A percentile compares a stretch with the other conserved stretches of the same genome.
phyloP scores from a whole-genome alignment of 2,888 invertebrate species.

The Xestobium rufovillosum region DNA sequence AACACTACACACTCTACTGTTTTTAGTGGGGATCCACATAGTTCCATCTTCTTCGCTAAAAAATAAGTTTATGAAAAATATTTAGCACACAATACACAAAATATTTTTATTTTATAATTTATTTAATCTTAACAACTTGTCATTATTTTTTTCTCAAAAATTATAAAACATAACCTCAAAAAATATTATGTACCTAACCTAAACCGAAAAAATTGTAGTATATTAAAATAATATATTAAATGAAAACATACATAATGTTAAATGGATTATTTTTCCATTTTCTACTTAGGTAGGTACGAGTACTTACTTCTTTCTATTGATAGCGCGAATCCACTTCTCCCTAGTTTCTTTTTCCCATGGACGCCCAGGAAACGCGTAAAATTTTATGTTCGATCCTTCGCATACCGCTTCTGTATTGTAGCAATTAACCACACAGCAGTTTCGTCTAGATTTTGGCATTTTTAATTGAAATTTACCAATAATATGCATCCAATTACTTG shows the following conservation, averaged over 20 bases:
- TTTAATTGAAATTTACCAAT: too few relatives aligned
- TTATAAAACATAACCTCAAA: too few relatives aligned
- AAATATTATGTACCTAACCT: too few relatives aligned
- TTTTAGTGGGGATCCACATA: background rate
- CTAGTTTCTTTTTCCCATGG: background rate
- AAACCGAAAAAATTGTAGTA: too few relatives aligned
- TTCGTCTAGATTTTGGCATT: background rate
- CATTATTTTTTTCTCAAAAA: too few relatives aligned
- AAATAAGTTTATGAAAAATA: too few relatives aligned
- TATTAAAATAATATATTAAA: too few relatives aligned
- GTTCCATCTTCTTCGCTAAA: constrained; percentile 3
- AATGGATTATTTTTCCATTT: constrained; percentile 2
- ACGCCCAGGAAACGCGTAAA: background rate
- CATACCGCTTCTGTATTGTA: background rate
- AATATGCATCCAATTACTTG: too few relatives aligned
- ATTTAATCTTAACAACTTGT: too few relatives aligned
- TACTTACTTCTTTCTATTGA: constrained; percentile 1
- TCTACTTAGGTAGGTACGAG: too few relatives aligned
- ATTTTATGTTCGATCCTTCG: background rate
- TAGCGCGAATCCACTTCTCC: background rate
- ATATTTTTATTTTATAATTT: too few relatives aligned
- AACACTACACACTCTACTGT: constrained; percentile 2
- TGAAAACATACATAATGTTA: background rate
- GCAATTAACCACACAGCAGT: background rate
- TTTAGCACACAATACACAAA: too few relatives aligned